Conservation (phyloP, 2,797 vertebrate genomes). For the Ispidina lecontei region DNA sequence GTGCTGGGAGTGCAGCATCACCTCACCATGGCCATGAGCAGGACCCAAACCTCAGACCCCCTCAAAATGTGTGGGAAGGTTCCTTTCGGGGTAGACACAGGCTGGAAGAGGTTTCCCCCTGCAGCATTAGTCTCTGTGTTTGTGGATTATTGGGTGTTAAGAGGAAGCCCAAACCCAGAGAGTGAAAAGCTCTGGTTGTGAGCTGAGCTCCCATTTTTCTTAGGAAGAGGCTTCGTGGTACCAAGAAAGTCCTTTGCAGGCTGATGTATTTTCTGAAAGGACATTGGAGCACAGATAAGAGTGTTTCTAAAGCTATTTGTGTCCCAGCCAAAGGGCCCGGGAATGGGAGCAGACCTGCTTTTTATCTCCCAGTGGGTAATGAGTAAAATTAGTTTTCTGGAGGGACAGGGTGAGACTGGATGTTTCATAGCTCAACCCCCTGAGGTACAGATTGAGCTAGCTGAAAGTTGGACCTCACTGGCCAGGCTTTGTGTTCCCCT, state of each 20-base stretch:
- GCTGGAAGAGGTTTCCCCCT: not conserved
- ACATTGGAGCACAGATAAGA: slow-evolving; percentile 23
- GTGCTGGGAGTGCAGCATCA: not conserved
- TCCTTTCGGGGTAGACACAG: not conserved
- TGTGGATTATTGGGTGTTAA: not conserved
- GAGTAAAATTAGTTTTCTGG: slow-evolving; percentile 58
- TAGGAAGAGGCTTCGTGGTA: not conserved
- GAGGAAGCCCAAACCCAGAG: not conserved
- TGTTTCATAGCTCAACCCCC: not conserved
- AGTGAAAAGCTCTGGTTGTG: not conserved
- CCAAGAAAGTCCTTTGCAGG: not conserved
- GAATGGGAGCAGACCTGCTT: slow-evolving; percentile 50
- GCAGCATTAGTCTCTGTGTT: not conserved
- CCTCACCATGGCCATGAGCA: fast-evolving
- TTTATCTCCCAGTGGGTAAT: slow-evolving; percentile 57
- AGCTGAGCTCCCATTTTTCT: not conserved
- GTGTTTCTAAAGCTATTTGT: slow-evolving; percentile 50
- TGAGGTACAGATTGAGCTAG: not conserved
- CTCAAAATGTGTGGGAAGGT: not conserved
- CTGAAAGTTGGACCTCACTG: not conserved
- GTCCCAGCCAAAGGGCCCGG: slow-evolving; percentile 29
- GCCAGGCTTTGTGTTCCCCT: not conserved
- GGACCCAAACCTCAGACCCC: not conserved
- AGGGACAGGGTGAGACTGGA: slow-evolving; percentile 30
- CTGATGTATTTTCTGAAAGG: slow-evolving; percentile 28